Evolutionary conservation across 2,797 vertebrate species (phyloP).

Genomic region (Siniperca obscura): DNA sequence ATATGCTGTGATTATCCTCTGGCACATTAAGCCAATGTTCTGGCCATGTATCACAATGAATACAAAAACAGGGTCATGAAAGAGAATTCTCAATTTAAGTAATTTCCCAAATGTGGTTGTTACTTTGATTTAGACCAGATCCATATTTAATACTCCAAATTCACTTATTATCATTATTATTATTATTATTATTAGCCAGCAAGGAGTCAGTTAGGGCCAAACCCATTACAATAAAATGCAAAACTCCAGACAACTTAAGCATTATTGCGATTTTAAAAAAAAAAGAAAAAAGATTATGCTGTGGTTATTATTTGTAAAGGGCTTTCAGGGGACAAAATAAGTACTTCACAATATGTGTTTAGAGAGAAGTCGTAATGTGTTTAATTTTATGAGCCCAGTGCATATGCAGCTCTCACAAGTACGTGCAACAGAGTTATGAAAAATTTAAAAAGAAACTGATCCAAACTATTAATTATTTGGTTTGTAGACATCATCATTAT

Average conservation of each 20-base stretch:
- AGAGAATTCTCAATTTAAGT: conserved; percentile 59
- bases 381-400: conserved; percentile 30
- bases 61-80: conserved; percentile 46
- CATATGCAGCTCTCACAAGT: conserved; percentile 13
- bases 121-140: conserved; percentile 59
- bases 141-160: conserved; percentile 47
- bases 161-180: conserved; percentile 27
- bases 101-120: conserved; percentile 44
- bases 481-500: conserved; percentile 32
- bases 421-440: conserved; percentile 22
- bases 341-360: conserved; percentile 10
- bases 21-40: conserved; percentile 50
- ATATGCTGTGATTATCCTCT: conserved; percentile 56
- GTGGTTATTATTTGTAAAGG: conserved; percentile 17
- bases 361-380: conserved; percentile 1
- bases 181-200: conserved; percentile 21
- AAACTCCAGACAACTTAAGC: not conserved
- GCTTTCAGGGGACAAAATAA: conserved; percentile 19
- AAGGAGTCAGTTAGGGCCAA: conserved; percentile 31
- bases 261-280: conserved; percentile 23
- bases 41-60: conserved; percentile 46
- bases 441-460: conserved; percentile 6
- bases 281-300: not conserved
- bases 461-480: conserved; percentile 39
- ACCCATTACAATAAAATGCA: conserved; percentile 40